A percentile compares a stretch with the other conserved stretches of the same genome.
Evolutionary conservation across 2,888 invertebrate species (phyloP).

Genomic region (Trichacis sp.): DNA sequence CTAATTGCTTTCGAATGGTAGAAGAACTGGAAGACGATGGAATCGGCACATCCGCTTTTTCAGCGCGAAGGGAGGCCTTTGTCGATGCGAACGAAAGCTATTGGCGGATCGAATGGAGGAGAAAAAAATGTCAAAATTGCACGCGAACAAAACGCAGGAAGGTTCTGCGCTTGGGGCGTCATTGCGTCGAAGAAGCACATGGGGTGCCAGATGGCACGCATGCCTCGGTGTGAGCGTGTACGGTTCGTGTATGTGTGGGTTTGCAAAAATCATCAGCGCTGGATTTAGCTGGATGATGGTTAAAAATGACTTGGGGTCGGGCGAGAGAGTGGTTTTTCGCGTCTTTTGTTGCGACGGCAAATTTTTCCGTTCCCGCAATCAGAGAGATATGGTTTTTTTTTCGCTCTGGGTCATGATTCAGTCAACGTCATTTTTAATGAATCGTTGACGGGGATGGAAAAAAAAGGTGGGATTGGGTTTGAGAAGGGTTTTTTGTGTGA

Average conservation of each 20-base stretch:
- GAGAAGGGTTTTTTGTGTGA: too few species aligned
- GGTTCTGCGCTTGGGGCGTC: constrained; percentile 42
- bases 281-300: constrained; percentile 30
- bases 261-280: constrained; percentile 46
- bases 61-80: too few species aligned
- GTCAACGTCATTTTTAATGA: too few species aligned
- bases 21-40: too few species aligned
- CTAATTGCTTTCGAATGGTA: constrained; percentile 34
- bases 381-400: too few species aligned
- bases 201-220: constrained; percentile 63
- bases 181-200: constrained; percentile 50
- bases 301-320: constrained; percentile 28
- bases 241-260: constrained; percentile 22
- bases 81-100: constrained; percentile 41
- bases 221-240: constrained; percentile 39
- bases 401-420: not conserved
- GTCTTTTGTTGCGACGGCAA: not conserved
- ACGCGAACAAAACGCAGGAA: constrained; percentile 49
- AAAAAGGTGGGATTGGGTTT: too few species aligned
- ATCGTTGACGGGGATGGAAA: too few species aligned
- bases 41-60: too few species aligned
- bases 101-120: constrained; percentile 40
- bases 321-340: constrained; percentile 4
- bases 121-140: constrained; percentile 52
- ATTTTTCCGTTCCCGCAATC: too few species aligned